Base-by-base conservation (phyloP, 1,140 invertebrate genomes). In the Agraylea sexmaculata region DNA sequence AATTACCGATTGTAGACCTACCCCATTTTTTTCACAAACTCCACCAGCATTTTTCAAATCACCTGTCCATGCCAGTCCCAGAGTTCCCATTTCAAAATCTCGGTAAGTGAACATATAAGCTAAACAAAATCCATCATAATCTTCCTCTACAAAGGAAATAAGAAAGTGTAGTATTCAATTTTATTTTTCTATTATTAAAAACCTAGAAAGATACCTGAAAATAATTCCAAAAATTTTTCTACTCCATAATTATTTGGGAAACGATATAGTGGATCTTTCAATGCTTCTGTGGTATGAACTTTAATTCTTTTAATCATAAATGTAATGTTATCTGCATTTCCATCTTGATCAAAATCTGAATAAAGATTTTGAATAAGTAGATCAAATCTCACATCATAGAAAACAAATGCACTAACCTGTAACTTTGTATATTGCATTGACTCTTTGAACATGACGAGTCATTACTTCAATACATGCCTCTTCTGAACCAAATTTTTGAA, bases 21-120 rank as follows among this genome's bases (percentile, higher is more conserved):
- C 80, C 55, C 88, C 88, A 64, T 92, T 92, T 62, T 91, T 91
- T 59, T 90, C 83, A 62, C 90, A 91, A 43, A 94, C 86, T 20
- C 95, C 80, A 49, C 94, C 89, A 8, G 89, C 88, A 60, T 93
- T 92, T 54, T 92, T 92, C 11, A 93, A 67, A 62, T 93, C 89
- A 0, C 87, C 88, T 0, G 89, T 93, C 95, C 95, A 99, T 2
- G 95, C 94, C 22, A 99, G 64, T 5, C 95, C 95, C 36, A 99
- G 62, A 1, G 95, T 99, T 30, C 95, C 95, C 72, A 95, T 94
- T 59, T 94, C 90, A 59, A 99, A 99, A 62, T 99, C 94, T 25
- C 95, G 70, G 64, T 96, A 98, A 2, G 95, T 98, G 59, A 99
- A 96, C 81, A 98, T 93, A 61, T 98, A 99, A 25, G 95, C 93